phyloP scores from a whole-genome alignment of 2,888 invertebrate species.

The Diabrotica balteata region DNA sequence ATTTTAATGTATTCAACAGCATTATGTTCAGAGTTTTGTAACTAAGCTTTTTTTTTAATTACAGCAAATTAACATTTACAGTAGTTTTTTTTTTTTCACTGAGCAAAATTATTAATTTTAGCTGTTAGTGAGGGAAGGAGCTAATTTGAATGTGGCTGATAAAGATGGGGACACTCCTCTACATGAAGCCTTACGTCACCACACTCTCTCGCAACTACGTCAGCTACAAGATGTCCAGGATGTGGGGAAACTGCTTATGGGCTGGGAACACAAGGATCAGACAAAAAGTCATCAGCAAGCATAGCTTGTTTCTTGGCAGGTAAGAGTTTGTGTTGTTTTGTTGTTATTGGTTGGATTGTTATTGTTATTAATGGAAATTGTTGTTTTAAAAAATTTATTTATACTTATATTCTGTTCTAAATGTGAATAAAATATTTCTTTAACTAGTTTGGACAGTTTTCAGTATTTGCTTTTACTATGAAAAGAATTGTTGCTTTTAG shows the following conservation, averaged over 20 bases:
- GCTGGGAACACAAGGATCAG: conserved; percentile 84
- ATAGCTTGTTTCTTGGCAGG: conserved; percentile 93
- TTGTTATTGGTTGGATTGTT: too few relatives aligned
- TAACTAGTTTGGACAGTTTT: too few relatives aligned
- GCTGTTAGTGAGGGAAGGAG: conserved; percentile 90
- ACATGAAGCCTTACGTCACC: conserved; percentile 93
- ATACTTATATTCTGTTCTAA: too few relatives aligned
- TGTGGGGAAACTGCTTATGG: conserved; percentile 84
- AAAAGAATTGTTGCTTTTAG: too few relatives aligned
- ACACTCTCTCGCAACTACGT: conserved; percentile 93
- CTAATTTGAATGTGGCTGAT: conserved; percentile 94
- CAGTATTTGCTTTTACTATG: too few relatives aligned
- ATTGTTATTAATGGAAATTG: too few relatives aligned
- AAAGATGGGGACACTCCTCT: conserved; percentile 93
- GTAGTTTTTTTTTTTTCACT: conserved; percentile 25
- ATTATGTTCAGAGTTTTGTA: not conserved
- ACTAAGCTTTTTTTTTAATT: conserved; percentile 12
- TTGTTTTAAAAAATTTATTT: too few relatives aligned
- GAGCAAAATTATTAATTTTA: conserved; percentile 52
- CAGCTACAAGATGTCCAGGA: conserved; percentile 95
- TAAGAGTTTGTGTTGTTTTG: conserved; percentile 12
- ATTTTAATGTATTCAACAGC: too few relatives aligned
- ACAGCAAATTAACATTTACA: conserved; percentile 9
- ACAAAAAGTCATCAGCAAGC: conserved; percentile 93
- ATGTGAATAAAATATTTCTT: too few relatives aligned